Conservation (phyloP, 1,140 invertebrate species). For the Charaxes varanes region DNA sequence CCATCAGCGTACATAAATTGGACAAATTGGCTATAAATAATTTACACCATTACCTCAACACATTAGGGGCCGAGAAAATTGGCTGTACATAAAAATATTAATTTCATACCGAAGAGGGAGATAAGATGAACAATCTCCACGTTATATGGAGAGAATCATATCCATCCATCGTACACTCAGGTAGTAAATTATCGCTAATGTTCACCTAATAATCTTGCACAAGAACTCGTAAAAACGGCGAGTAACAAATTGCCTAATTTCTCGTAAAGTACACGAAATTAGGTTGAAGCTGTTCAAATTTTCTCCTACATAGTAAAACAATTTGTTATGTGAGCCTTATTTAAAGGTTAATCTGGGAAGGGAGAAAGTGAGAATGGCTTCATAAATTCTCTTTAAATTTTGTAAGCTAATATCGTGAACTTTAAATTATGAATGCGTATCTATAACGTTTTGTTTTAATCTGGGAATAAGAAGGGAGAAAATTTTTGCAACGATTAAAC, state of each 20-base stretch:
- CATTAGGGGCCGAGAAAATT: too few species aligned
- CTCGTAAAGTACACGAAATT: conserved; percentile 51
- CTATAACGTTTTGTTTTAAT: too few species aligned
- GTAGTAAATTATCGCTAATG: conserved; percentile 18
- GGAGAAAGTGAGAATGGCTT: conserved; percentile 12
- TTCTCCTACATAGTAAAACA: conserved; percentile 46
- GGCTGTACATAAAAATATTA: too few species aligned
- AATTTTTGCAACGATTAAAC: too few species aligned
- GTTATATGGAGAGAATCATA: conserved; percentile 6
- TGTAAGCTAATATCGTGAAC: background rate
- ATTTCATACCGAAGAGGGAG: too few species aligned
- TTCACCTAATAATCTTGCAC: conserved; percentile 33
- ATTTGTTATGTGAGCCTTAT: conserved; percentile 45
- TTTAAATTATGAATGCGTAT: conserved; percentile 1
- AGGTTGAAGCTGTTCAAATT: conserved; percentile 45
- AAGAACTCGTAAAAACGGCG: conserved; percentile 33
- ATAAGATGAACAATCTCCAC: conserved; percentile 10
- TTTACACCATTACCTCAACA: too few species aligned
- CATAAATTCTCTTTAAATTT: background rate
- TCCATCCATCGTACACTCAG: conserved; percentile 13
- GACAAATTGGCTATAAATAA: too few species aligned
- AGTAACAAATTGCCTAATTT: conserved; percentile 59
- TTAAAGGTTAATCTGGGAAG: conserved; percentile 39
- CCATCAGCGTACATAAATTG: too few species aligned
- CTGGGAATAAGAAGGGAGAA: too few species aligned